phyloP scores from a whole-genome alignment of 1,140 invertebrate species.

The Drepana arcuata region DNA sequence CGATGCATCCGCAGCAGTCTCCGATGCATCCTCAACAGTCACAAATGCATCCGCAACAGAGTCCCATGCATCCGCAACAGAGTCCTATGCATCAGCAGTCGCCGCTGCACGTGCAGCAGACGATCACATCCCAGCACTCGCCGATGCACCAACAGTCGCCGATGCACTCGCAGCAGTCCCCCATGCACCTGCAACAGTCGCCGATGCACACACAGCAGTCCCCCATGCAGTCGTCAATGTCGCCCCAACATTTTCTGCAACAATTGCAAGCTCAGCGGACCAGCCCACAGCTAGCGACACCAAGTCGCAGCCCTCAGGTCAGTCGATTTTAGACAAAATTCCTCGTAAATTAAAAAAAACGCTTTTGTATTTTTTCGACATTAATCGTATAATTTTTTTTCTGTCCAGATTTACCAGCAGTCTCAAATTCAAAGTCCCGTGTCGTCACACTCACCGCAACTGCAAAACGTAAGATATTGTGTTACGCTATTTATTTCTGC shows the following conservation, averaged over 20 bases:
- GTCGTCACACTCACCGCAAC: constrained; percentile 62
- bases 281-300: constrained; percentile 60
- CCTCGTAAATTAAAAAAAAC: too few species aligned
- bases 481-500: neutral
- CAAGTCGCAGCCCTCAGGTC: constrained; percentile 68
- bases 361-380: too few species aligned
- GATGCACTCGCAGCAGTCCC: constrained; percentile 55
- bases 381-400: constrained; percentile 7
- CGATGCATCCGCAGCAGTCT: constrained; percentile 55
- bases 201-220: constrained; percentile 72
- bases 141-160: constrained; percentile 41
- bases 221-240: constrained; percentile 66
- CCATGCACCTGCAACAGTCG: constrained; percentile 64
- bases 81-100: constrained; percentile 59
- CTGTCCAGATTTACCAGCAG: constrained; percentile 63
- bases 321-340: constrained; percentile 1
- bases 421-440: constrained; percentile 68
- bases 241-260: constrained; percentile 58
- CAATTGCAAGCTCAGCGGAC: constrained; percentile 61
- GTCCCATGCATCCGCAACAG: constrained; percentile 40
- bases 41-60: constrained; percentile 44
- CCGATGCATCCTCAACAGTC: constrained; percentile 55
- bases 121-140: constrained; percentile 18
- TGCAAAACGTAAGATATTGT: constrained; percentile 50
- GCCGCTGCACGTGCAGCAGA: constrained; percentile 56